Evolutionary conservation across 1,140 invertebrate genomes (phyloP).

Genomic region (Platyura marginata): DNA sequence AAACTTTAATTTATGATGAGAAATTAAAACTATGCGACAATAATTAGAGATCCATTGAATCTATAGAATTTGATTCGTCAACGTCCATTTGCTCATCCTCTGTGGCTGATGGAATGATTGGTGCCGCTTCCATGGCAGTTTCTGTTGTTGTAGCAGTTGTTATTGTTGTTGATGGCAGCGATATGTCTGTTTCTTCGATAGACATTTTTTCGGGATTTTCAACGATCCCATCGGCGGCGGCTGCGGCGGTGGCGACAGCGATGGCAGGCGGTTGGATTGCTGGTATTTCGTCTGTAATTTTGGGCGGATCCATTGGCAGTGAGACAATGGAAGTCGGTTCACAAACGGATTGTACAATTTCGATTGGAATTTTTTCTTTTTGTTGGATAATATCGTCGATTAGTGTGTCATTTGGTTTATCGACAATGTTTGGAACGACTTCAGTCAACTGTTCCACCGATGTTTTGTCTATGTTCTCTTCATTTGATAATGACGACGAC

Average conservation of each 20-base stretch:
- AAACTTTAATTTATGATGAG: too few relatives aligned
- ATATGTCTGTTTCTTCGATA: background rate
- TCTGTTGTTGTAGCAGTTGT: background rate
- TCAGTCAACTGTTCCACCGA: too few relatives aligned
- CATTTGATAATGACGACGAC: too few relatives aligned
- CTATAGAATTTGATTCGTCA: slow-evolving; percentile 10
- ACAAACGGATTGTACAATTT: background rate
- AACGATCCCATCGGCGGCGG: background rate
- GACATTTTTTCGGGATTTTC: slow-evolving; percentile 1
- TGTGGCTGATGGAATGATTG: slow-evolving; percentile 4
- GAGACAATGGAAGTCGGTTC: background rate
- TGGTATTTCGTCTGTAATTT: background rate
- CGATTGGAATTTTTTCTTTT: too few relatives aligned
- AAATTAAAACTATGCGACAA: too few relatives aligned
- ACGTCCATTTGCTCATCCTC: slow-evolving; percentile 14
- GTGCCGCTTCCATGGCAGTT: slow-evolving; percentile 1
- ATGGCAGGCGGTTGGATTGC: background rate
- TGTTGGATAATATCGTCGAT: too few relatives aligned
- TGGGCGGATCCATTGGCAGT: background rate
- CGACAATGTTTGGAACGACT: too few relatives aligned
- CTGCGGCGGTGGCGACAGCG: background rate
- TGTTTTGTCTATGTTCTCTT: too few relatives aligned
- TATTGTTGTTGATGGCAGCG: background rate
- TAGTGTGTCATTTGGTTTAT: too few relatives aligned
- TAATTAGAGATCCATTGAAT: too few relatives aligned